These are phyloP conservation scores for Plagodis pulveraria DNA, from an alignment of 2,888 invertebrate genomes.

Conservation along the genomic window DNA sequence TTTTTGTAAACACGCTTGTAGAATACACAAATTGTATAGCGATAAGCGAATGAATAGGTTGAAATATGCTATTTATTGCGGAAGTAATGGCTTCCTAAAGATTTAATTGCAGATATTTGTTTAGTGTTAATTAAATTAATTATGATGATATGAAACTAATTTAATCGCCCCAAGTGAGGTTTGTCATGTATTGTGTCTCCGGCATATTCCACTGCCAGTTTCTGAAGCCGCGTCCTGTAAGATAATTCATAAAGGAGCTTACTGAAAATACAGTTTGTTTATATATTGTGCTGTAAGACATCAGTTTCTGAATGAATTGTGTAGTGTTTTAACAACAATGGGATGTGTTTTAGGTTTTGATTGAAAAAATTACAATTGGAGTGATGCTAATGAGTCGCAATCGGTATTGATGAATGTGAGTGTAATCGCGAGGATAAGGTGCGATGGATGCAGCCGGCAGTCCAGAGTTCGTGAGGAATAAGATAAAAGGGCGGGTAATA, in stretches of 20 bases:
- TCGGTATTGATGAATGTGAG: conserved; percentile 36
- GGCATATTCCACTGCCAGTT: conserved; percentile 59
- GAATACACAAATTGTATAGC: conserved; percentile 79
- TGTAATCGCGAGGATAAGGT: conserved; percentile 30
- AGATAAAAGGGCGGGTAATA: conserved; percentile 59
- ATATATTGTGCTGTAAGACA: conserved; percentile 30
- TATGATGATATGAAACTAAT: conserved; percentile 25
- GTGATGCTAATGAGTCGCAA: conserved; percentile 31
- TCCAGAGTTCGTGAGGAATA: conserved; percentile 60
- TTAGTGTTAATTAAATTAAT: conserved; percentile 40
- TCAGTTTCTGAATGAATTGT: conserved; percentile 19
- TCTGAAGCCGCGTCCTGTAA: conserved; percentile 68
- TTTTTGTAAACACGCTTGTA: conserved; percentile 86
- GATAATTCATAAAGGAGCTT: conserved; percentile 69
- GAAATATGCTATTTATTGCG: conserved; percentile 78
- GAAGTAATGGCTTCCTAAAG: conserved; percentile 86
- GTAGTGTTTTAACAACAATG: conserved; percentile 10
- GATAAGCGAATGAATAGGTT: conserved; percentile 66
- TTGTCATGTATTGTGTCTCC: conserved; percentile 62
- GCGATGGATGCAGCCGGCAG: conserved; percentile 70
- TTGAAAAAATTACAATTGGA: conserved; percentile 36
- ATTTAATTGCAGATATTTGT: conserved; percentile 79
- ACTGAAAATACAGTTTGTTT: conserved; percentile 56
- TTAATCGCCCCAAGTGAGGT: conserved; percentile 41
- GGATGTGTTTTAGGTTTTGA: conserved; percentile 30